Conservation (phyloP, 2,113 vertebrate species). For the Delphinus delphis region DNA sequence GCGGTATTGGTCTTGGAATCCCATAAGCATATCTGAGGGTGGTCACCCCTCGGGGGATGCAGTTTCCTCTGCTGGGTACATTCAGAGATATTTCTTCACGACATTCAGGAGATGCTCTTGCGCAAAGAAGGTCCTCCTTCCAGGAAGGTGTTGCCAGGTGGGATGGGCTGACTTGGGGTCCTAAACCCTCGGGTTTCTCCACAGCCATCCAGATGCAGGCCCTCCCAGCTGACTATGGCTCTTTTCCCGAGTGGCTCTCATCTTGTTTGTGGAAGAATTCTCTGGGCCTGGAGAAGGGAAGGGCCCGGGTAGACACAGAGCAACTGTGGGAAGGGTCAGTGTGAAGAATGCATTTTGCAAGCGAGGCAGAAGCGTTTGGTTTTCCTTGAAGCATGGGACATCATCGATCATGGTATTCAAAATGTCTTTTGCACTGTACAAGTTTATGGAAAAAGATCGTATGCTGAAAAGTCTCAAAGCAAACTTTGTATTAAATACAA, state of each 20-base stretch:
- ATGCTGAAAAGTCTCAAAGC: constrained; percentile 88
- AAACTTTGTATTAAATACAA: constrained; percentile 89
- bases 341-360: constrained; percentile 57
- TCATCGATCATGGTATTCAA: constrained; percentile 78
- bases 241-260: constrained; percentile 79
- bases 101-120: constrained; percentile 62
- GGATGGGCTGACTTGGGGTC: constrained; percentile 68
- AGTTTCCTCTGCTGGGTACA: constrained; percentile 67
- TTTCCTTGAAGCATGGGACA: constrained; percentile 76
- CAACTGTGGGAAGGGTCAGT: constrained; percentile 60
- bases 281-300: constrained; percentile 76
- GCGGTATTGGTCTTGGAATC: constrained; percentile 75
- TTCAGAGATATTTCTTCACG: constrained; percentile 54
- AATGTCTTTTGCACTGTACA: constrained; percentile 88
- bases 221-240: constrained; percentile 79
- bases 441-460: constrained; percentile 87
- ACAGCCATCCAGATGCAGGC: constrained; percentile 72
- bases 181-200: constrained; percentile 59
- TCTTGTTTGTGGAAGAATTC: constrained; percentile 75
- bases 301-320: constrained; percentile 36
- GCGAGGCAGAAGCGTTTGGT: constrained; percentile 69
- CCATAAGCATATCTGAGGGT: constrained; percentile 55
- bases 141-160: constrained; percentile 64
- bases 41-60: constrained; percentile 48
- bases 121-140: constrained; percentile 29